Base-by-base conservation (phyloP, 2,888 invertebrate species). In the Coelopa pilipes region DNA sequence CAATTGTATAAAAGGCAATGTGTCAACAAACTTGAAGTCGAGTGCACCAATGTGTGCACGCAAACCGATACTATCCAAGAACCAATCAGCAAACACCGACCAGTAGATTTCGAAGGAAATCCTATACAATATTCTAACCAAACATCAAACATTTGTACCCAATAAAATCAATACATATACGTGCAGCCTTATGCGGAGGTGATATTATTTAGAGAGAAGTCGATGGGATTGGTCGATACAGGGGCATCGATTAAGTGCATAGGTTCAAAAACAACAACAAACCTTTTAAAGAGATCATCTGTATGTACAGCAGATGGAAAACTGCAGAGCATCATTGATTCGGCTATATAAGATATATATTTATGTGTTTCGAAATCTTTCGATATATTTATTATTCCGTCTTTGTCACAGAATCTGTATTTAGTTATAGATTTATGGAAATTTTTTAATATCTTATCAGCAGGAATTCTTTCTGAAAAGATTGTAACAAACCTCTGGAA, bases 351-450 rank as follows among this genome's bases (percentile, higher is more conserved):
- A n/a, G n/a, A n/a, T n/a, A n/a, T n/a, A n/a, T n/a, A n/a, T n/a
- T n/a, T n/a, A n/a, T n/a, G 45, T 12, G 24, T 65, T 4, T 60
- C 45, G 0, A 72, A 73, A 21, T 12, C 5, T 13, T 66, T 74
- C 1, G 19, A 34, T 5, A 66, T 76, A 7, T 74, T 65, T 17
- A 65, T 76, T 10, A 72, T 76, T 9, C 75, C 74, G 2, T 19
- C 17, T 0, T 15, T 78, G 3, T 21, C 73, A 1, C 78, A 76
- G 46, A 34, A 69, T 24, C 34, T 77, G 0, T 76, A 75, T 62
- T 53, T 75, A 11, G 76, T 76, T 1, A 59, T 75, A 9, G 72
- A 75, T 59, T 77, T 75, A 62, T 76, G 75, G 76, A 72, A 60
- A 10, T 1, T 7, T 0, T 71, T 73, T 59, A 13, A 34, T 34